A percentile compares a stretch with the other conserved stretches of the same genome.
phyloP scores from a whole-genome alignment of 2,888 invertebrate species.

The Seladonia tumulorum region DNA sequence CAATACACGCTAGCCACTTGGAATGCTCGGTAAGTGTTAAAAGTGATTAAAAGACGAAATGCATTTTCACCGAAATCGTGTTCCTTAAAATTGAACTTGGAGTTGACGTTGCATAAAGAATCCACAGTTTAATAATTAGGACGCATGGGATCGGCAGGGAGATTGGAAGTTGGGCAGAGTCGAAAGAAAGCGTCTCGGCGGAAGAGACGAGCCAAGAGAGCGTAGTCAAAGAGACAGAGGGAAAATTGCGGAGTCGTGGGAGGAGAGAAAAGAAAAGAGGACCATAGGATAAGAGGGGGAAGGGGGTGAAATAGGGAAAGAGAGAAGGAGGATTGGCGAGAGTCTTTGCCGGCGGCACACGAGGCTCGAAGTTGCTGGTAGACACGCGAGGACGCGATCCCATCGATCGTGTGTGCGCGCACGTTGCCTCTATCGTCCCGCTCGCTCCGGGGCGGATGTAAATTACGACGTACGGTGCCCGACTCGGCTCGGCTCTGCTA shows the following conservation, averaged over 20 bases:
- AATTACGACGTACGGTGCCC: conserved; percentile 45
- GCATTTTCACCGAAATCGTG: not conserved
- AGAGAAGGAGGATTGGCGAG: conserved; percentile 4
- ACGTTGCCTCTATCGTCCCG: conserved; percentile 12
- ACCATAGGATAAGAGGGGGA: not conserved
- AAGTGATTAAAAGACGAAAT: too few species aligned
- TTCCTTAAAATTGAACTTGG: not conserved
- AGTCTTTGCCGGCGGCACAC: conserved; percentile 39
- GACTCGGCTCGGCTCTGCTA: not conserved
- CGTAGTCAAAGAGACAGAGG: conserved; percentile 1
- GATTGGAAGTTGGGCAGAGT: not conserved
- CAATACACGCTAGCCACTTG: too few species aligned
- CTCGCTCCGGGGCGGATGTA: conserved; percentile 13
- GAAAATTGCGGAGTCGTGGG: conserved; percentile 4
- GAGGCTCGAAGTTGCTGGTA: conserved; percentile 42
- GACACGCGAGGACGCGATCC: conserved; percentile 58
- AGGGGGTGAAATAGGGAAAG: not conserved
- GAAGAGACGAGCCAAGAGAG: too few species aligned
- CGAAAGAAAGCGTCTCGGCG: not conserved
- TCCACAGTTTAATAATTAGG: not conserved
- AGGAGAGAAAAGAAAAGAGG: not conserved
- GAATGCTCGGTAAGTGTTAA: too few species aligned
- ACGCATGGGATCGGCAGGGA: not conserved
- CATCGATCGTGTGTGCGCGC: conserved; percentile 47
- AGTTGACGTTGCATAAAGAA: not conserved